Evolutionary conservation across 2,888 invertebrate species (phyloP).

Genomic region (Andrena camellia): DNA sequence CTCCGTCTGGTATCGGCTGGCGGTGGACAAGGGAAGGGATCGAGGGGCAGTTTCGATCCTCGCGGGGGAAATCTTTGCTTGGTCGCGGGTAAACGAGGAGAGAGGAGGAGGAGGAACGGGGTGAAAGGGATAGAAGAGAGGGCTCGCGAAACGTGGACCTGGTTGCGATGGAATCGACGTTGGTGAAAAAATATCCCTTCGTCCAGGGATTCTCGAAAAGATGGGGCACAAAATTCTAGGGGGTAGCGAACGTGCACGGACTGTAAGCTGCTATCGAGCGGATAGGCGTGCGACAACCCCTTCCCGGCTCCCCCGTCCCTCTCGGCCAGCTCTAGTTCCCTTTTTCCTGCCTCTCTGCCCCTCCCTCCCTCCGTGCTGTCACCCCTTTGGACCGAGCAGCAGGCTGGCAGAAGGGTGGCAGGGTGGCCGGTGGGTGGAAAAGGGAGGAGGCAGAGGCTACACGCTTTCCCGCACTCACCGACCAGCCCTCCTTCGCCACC

Average conservation of each 20-base stretch:
- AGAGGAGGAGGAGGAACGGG: neutral
- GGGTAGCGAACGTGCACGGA: conserved; percentile 80
- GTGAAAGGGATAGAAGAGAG: neutral
- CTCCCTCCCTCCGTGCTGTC: conserved; percentile 44
- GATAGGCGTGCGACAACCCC: conserved; percentile 82
- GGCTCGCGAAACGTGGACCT: neutral
- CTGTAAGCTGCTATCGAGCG: conserved; percentile 85
- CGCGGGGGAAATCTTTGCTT: neutral
- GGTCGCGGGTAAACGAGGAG: neutral
- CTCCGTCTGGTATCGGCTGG: neutral
- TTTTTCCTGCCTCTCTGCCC: conserved; percentile 70
- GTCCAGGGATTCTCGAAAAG: conserved; percentile 58
- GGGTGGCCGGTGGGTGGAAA: conserved; percentile 68
- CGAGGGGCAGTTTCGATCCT: neutral
- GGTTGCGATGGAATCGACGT: neutral
- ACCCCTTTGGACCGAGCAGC: conserved; percentile 67
- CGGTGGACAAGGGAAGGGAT: neutral
- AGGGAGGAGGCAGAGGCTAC: conserved; percentile 76
- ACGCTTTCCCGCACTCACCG: conserved; percentile 79
- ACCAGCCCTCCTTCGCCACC: conserved; percentile 62
- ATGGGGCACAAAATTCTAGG: conserved; percentile 69
- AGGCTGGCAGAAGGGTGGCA: conserved; percentile 69
- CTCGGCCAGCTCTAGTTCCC: conserved; percentile 66
- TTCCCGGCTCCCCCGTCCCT: conserved; percentile 62
- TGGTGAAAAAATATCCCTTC: conserved; percentile 8